Evolutionary conservation across 2,888 invertebrate genomes (phyloP).

Genomic region (Malthinus seriepunctatus): DNA sequence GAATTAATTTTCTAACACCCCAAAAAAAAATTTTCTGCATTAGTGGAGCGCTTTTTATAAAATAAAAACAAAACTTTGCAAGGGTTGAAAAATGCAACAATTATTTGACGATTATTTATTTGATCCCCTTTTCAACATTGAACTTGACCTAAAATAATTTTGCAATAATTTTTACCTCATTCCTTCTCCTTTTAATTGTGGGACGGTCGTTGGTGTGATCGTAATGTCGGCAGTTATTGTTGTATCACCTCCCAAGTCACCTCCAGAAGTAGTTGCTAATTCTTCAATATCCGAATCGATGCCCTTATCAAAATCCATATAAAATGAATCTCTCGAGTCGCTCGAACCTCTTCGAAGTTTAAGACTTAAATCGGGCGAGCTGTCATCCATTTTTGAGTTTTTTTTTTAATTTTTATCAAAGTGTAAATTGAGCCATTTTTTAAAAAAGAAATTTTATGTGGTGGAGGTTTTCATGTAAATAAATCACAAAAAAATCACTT

Average conservation of each 20-base stretch:
- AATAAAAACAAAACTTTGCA: no score
- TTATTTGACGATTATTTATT: no score
- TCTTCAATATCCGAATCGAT: constrained; percentile 90
- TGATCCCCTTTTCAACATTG: no score
- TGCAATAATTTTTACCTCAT: constrained; percentile 37
- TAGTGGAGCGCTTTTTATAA: no score
- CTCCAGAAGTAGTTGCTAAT: constrained; percentile 70
- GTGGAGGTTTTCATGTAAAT: neutral
- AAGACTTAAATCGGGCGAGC: constrained; percentile 84
- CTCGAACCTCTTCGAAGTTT: constrained; percentile 83
- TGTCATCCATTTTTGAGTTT: constrained; percentile 64
- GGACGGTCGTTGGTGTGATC: constrained; percentile 54
- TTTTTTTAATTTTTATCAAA: neutral
- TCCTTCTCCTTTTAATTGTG: constrained; percentile 42
- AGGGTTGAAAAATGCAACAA: no score
- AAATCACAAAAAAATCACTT: constrained; percentile 15
- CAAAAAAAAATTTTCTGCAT: no score
- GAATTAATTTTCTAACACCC: no score
- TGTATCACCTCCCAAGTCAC: constrained; percentile 51
- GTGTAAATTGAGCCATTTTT: neutral
- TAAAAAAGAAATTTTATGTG: neutral
- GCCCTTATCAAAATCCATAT: constrained; percentile 89
- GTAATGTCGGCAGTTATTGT: constrained; percentile 48
- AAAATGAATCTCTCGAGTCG: constrained; percentile 86
- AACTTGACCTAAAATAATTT: no score